Conservation (phyloP, 2,797 vertebrate species). For the Trichosurus vulpecula region DNA sequence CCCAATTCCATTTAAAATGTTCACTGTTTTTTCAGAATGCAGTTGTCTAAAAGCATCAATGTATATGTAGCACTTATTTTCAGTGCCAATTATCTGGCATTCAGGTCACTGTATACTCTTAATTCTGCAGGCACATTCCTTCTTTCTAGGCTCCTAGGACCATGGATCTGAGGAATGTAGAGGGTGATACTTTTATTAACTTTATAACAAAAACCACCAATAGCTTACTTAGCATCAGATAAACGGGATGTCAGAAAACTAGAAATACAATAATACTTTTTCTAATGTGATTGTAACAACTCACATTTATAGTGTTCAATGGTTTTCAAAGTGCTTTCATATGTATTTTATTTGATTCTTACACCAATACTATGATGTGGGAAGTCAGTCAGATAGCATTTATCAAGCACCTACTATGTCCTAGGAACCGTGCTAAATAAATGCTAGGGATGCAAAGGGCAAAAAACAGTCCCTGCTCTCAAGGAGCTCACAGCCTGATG, state of each 20-base stretch:
- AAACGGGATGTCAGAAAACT: background rate
- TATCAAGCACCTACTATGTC: background rate
- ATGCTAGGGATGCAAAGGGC: rapidly evolving
- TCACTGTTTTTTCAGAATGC: slow-evolving; percentile 8
- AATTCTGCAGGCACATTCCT: background rate
- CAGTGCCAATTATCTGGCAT: background rate
- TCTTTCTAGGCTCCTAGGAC: background rate
- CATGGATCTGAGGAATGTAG: background rate
- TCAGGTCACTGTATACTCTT: background rate
- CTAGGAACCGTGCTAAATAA: background rate
- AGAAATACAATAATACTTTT: background rate
- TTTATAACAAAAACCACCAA: background rate
- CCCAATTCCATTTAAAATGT: slow-evolving; percentile 16
- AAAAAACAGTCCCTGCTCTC: background rate
- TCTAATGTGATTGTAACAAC: background rate
- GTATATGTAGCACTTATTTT: background rate
- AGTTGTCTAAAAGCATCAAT: background rate
- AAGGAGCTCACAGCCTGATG: background rate
- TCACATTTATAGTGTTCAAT: background rate
- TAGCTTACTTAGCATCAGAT: background rate
- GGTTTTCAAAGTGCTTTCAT: background rate
- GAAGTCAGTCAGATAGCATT: background rate
- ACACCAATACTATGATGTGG: background rate
- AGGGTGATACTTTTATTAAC: background rate
- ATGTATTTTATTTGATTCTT: background rate